These are phyloP conservation scores for Odontamblyopus rebecca DNA, from an alignment of 2,797 vertebrate genomes.

Conservation along the genomic window DNA sequence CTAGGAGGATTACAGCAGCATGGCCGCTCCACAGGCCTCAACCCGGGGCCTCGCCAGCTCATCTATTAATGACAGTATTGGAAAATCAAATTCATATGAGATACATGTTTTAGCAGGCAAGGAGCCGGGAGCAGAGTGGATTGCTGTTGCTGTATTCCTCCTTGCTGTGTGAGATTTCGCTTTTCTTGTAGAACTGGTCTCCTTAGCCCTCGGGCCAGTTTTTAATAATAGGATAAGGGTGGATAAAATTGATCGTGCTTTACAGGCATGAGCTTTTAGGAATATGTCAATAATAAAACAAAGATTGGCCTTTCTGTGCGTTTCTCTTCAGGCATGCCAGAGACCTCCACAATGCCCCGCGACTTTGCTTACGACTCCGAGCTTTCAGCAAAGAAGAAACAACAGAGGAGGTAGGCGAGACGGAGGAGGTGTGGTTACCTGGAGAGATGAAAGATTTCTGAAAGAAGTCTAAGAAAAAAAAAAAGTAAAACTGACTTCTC, in stretches of 20 bases:
- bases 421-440: slow-evolving; percentile 63
- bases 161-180: slow-evolving; percentile 35
- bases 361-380: slow-evolving; percentile 56
- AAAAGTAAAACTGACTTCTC: slow-evolving; percentile 34
- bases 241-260: slow-evolving; percentile 77
- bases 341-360: slow-evolving; percentile 52
- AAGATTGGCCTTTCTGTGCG: slow-evolving; percentile 67
- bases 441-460: slow-evolving; percentile 53
- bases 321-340: slow-evolving; percentile 66
- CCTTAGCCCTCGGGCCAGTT: slow-evolving; percentile 67
- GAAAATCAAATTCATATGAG: slow-evolving; percentile 80
- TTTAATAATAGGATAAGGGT: slow-evolving; percentile 81
- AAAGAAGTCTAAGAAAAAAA: slow-evolving; percentile 18
- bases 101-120: slow-evolving; percentile 65
- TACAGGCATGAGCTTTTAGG: slow-evolving; percentile 70
- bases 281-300: slow-evolving; percentile 75
- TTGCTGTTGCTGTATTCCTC: slow-evolving; percentile 48
- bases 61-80: slow-evolving; percentile 82
- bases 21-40: slow-evolving; percentile 65
- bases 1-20: slow-evolving; percentile 75
- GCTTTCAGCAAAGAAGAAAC: slow-evolving; percentile 44
- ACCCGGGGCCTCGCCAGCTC: slow-evolving; percentile 67
- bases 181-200: slow-evolving; percentile 51
- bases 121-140: slow-evolving; percentile 36
- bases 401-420: slow-evolving; percentile 29